Evolutionary conservation across 2,797 vertebrate species (phyloP).

Genomic region (Manis pentadactyla): DNA sequence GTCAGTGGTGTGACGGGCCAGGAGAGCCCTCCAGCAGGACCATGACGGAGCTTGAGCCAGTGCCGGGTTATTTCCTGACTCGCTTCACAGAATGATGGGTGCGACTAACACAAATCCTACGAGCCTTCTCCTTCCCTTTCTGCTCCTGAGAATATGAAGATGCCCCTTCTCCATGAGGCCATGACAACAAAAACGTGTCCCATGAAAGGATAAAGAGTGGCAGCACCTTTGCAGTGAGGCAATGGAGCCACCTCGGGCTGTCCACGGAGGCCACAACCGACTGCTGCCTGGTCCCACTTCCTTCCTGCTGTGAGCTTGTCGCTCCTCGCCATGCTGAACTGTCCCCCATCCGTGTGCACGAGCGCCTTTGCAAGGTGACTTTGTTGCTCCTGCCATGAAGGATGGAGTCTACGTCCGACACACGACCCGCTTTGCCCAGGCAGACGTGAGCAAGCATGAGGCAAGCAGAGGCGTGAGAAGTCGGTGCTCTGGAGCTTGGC

Average conservation of each 20-base stretch:
- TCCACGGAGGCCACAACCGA: neutral
- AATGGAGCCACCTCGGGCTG: neutral
- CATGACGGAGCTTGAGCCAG: rapidly evolving
- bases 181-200: neutral
- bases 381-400: neutral
- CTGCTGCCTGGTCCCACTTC: too few species aligned
- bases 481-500: neutral
- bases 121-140: neutral
- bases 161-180: neutral
- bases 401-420: neutral
- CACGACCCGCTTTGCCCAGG: neutral
- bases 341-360: neutral
- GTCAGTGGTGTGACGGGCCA: rapidly evolving
- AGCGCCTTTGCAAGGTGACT: neutral
- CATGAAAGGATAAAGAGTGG: neutral
- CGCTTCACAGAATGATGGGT: neutral
- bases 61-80: neutral
- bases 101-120: neutral
- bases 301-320: neutral
- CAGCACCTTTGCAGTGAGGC: too few species aligned
- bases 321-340: neutral
- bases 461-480: neutral
- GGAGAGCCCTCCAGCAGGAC: neutral
- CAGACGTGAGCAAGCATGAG: neutral
- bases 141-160: neutral